Evolutionary conservation across 2,888 invertebrate genomes (phyloP), one percentile per base, ranked within the genome.

Genomic region (Lasioglossum pauxillum): DNA sequence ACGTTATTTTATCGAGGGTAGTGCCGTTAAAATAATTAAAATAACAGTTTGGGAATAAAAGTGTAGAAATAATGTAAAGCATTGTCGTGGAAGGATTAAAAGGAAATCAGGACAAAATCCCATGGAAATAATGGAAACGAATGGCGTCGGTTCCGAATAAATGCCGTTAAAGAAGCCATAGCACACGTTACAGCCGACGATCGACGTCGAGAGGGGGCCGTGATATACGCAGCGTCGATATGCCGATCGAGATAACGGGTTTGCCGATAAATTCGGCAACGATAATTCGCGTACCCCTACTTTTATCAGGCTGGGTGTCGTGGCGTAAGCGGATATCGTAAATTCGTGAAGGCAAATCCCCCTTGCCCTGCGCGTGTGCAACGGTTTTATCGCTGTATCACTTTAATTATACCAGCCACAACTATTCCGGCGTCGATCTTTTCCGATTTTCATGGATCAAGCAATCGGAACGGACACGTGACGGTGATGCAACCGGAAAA

Each of bases 341-440:
- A 92, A 92, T 92, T 92, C 87, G 89, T 87, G 82, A 85, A 84
- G 90, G 88, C 89, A 92, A 92, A 92, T 92, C 92, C 91, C 81
- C 86, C 78, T 83, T 44, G 75, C 84, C 77, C 78, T 38, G 75
- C 84, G 78, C 78, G 46, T 74, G 78, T 74, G 78, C 80, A 31
- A 75, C 53, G 74, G 69, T 80, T 88, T 88, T 88, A 88, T 84
- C 84, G 77, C 16, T 64, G 78, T 74, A 80, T 82, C 87, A 69
- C 76, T 84, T 80, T 86, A 87, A 87, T 87, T 87, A 86, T 77
- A 75, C 77, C 14, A 38, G 8, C 57, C 41, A 35, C 86, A 76
- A 69, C 41, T 46, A 57, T 74, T 31, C 46, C 60, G 16, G 23
- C 75, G 75, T 85, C 69, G 44, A 78, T 80, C 57, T 80, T 85